Evolutionary conservation across 2,113 vertebrate species (phyloP).

Genomic region (Okapia johnstoni): DNA sequence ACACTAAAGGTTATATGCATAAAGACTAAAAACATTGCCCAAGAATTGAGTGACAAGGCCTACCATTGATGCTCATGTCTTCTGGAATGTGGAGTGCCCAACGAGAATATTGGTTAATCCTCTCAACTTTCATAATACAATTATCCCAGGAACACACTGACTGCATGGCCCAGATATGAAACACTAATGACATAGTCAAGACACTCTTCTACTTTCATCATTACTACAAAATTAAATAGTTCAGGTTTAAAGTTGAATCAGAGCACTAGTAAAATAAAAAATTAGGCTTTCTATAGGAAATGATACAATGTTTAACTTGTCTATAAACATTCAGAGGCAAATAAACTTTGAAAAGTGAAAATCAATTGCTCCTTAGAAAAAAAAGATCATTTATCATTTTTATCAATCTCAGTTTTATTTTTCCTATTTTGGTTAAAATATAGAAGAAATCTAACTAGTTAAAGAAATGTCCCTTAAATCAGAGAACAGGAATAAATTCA

Average conservation of each 20-base stretch:
- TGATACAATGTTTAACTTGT: neutral
- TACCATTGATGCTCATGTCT: neutral
- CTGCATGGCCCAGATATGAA: neutral
- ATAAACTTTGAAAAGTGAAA: neutral
- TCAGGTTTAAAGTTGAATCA: neutral
- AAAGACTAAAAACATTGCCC: neutral
- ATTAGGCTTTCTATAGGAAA: neutral
- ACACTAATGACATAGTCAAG: neutral
- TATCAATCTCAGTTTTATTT: neutral
- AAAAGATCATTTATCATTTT: neutral
- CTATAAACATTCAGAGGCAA: neutral
- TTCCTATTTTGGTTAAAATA: neutral
- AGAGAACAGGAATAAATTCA: neutral
- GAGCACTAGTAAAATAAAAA: neutral
- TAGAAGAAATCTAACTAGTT: neutral
- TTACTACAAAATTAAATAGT: neutral
- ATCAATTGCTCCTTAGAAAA: neutral
- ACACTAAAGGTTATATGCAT: neutral
- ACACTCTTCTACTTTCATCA: neutral
- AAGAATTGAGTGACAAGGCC: neutral
- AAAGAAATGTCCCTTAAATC: neutral
- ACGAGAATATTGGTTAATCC: neutral
- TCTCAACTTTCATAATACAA: neutral
- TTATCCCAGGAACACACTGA: neutral
- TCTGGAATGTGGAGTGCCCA: neutral